Base-by-base conservation (phyloP, 2,113 vertebrate species). In the Crotophaga sulcirostris region DNA sequence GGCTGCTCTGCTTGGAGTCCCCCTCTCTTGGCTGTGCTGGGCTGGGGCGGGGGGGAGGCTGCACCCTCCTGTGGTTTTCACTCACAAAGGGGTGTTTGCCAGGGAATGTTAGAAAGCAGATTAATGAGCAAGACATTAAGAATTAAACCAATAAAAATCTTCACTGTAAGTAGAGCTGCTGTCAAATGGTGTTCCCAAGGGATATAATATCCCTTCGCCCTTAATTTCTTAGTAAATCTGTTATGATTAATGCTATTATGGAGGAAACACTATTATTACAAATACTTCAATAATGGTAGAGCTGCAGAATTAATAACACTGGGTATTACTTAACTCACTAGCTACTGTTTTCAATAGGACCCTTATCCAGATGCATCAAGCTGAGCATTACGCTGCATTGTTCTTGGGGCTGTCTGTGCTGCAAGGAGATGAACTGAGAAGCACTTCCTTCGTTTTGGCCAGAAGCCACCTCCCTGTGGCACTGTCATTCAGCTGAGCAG, bases 321-420 rank as follows among this genome's bases (percentile, higher is more conserved):
- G 93, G 62, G 62, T 94, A 76, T 84, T 81, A 94, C 81, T 93
- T 95, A 89, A 89, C 80, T 93, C 76, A 96, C 96, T 82, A 96
- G 84, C 49, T 83, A 42, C 67, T 77, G 63, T 60, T 95, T 94
- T 84, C 90, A 91, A 44, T n/a, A 80, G 74, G 84, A 16, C n/a
- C n/a, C 29, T 86, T 59, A 58, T 18, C 34, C 70, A 86, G 70
- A 42, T 31, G 54, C 54, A 28, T 93, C 84, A 63, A 70, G 47
- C 82, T n/a, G 67, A 91, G 59, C 62, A 45, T 77, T 86, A 25
- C 7, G 6, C 25, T 6, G 17, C 54, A 5, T 29, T 33, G 31
- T 66, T 28, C 73, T 45, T 60, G 59, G 54, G 21, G 47, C 45
- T 93, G 70, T 11, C 40, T 84, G 24, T 84, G 56, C 72, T 63